phyloP scores from a whole-genome alignment of 2,888 invertebrate genomes.

The Amorpha juglandis region DNA sequence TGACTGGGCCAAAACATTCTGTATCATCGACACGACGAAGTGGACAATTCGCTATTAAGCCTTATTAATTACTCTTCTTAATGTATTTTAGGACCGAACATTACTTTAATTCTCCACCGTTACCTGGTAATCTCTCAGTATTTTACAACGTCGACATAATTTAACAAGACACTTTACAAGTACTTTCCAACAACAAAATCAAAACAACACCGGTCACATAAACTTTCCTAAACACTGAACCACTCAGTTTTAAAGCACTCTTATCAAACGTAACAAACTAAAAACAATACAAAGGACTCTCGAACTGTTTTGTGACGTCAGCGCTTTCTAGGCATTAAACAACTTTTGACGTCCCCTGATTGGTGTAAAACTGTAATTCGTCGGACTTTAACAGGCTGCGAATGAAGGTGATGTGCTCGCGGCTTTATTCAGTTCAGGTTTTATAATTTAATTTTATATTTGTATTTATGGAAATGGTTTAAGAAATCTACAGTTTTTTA shows the following conservation, averaged over 20 bases:
- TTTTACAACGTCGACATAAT: no score
- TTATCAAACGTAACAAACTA: slow-evolving; percentile 52
- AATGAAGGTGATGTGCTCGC: not conserved
- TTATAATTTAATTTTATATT: not conserved
- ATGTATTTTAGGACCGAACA: no score
- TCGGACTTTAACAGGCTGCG: slow-evolving; percentile 14
- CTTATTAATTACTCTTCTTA: no score
- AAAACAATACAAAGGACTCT: slow-evolving; percentile 51
- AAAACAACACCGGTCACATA: slow-evolving; percentile 30
- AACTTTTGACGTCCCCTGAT: slow-evolving; percentile 60
- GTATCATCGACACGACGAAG: no score
- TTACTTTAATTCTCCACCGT: no score
- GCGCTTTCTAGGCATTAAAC: slow-evolving; percentile 61
- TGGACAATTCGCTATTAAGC: no score
- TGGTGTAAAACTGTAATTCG: slow-evolving; percentile 35
- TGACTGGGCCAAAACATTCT: no score
- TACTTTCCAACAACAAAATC: not conserved
- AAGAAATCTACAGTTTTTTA: no score
- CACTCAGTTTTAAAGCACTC: slow-evolving; percentile 37
- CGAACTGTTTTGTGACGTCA: slow-evolving; percentile 50
- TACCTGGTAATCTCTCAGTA: no score
- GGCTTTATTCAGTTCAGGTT: not conserved
- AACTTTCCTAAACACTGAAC: slow-evolving; percentile 28
- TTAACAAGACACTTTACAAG: not conserved
- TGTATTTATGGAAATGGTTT: no score